phyloP scores from a whole-genome alignment of 2,797 vertebrate species.

The Sebastes steindachneri region DNA sequence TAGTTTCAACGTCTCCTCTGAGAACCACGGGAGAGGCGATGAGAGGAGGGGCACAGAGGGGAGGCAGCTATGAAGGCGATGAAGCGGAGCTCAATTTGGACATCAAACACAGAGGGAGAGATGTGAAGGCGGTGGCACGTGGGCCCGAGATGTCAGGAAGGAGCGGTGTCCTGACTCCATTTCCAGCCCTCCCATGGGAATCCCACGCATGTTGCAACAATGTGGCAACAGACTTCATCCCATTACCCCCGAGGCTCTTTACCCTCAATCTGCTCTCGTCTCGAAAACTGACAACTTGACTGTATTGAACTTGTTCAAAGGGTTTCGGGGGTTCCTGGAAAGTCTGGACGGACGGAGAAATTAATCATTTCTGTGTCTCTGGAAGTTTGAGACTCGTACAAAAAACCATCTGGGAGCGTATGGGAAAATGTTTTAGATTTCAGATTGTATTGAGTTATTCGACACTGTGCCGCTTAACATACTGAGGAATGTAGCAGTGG shows the following conservation, averaged over 20 bases:
- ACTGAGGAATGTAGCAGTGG: background rate
- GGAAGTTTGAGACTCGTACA: conserved; percentile 28
- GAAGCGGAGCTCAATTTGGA: conserved; percentile 74
- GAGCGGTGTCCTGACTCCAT: conserved; percentile 71
- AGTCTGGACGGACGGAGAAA: conserved; percentile 44
- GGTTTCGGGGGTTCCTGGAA: conserved; percentile 53
- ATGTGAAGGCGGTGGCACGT: conserved; percentile 61
- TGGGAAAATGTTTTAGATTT: conserved; percentile 1
- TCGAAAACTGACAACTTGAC: conserved; percentile 68
- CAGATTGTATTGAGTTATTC: background rate
- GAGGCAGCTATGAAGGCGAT: conserved; percentile 42
- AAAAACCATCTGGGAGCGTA: background rate
- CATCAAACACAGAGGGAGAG: conserved; percentile 69
- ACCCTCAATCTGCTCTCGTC: conserved; percentile 73
- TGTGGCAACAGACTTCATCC: conserved; percentile 75
- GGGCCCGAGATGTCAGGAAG: conserved; percentile 67
- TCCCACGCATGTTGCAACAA: conserved; percentile 80
- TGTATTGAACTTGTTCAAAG: conserved; percentile 71
- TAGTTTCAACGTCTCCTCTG: conserved; percentile 40
- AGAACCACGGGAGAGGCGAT: background rate
- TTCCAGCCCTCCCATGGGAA: conserved; percentile 70
- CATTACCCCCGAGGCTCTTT: conserved; percentile 70
- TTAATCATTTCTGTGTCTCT: conserved; percentile 56
- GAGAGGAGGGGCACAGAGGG: conserved; percentile 22
- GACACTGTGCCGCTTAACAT: background rate